phyloP scores from a whole-genome alignment of 2,113 vertebrate species.

The Taurulus bubalis region DNA sequence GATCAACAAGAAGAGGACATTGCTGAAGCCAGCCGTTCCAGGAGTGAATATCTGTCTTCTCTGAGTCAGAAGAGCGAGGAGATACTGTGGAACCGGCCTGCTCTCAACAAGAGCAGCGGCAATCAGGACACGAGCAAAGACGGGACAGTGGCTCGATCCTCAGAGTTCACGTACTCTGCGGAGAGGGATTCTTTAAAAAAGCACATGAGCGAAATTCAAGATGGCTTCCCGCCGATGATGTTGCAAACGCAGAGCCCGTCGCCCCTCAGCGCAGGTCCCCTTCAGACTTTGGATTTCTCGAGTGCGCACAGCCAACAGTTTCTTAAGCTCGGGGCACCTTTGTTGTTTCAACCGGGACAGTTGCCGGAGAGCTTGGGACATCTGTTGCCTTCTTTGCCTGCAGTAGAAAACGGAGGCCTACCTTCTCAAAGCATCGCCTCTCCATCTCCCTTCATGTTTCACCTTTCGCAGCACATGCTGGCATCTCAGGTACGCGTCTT shows the following conservation, averaged over 20 bases:
- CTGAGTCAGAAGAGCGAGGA: conserved; percentile 80
- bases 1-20: conserved; percentile 84
- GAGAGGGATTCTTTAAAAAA: conserved; percentile 79
- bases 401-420: conserved; percentile 82
- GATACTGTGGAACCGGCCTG: conserved; percentile 75
- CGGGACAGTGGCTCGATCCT: conserved; percentile 69
- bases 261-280: conserved; percentile 82
- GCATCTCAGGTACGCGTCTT: conserved; percentile 90
- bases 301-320: conserved; percentile 88
- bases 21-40: conserved; percentile 70
- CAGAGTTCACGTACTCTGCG: conserved; percentile 74
- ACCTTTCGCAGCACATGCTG: conserved; percentile 92
- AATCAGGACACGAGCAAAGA: conserved; percentile 68
- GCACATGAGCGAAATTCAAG: conserved; percentile 81
- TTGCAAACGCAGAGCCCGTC: conserved; percentile 86
- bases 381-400: conserved; percentile 89
- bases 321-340: conserved; percentile 87
- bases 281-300: conserved; percentile 88
- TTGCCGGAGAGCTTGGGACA: conserved; percentile 90
- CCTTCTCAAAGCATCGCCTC: conserved; percentile 77
- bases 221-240: conserved; percentile 84
- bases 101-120: conserved; percentile 75
- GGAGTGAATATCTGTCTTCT: conserved; percentile 28
- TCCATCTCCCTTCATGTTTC: conserved; percentile 88
- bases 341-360: conserved; percentile 91